phyloP scores from a whole-genome alignment of 2,113 vertebrate genomes.

The Nothobranchius kuhntae region DNA sequence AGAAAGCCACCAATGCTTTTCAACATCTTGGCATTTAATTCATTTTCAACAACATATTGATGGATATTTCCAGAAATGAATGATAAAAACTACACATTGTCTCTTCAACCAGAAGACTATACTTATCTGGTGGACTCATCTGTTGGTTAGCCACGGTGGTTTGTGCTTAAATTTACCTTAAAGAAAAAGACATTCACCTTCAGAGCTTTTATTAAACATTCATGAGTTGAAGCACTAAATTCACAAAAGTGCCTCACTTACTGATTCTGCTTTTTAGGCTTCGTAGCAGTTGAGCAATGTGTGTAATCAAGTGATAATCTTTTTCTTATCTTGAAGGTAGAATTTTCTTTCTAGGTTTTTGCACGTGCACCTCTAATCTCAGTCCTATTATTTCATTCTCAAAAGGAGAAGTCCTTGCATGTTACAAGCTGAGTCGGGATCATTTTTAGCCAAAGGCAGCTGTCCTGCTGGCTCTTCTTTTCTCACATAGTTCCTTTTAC shows the following conservation, averaged over 20 bases:
- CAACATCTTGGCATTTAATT: too few species aligned
- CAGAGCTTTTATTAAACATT: too few species aligned
- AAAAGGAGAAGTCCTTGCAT: slow-evolving; percentile 25
- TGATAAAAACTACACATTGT: too few species aligned
- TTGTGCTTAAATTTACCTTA: too few species aligned
- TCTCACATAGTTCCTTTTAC: slow-evolving; percentile 39
- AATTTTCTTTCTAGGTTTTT: not conserved
- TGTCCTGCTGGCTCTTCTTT: slow-evolving; percentile 22
- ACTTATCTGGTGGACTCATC: not conserved
- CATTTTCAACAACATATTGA: too few species aligned
- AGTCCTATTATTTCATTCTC: not conserved
- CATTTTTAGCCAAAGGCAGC: slow-evolving; percentile 11
- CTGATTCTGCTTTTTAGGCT: too few species aligned
- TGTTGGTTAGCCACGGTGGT: not conserved
- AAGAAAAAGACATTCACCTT: too few species aligned
- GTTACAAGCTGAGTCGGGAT: slow-evolving; percentile 10
- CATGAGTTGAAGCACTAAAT: too few species aligned
- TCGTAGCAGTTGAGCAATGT: too few species aligned
- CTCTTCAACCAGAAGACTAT: not conserved
- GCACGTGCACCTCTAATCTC: not conserved
- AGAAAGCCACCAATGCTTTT: too few species aligned
- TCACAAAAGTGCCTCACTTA: too few species aligned
- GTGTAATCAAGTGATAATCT: not conserved
- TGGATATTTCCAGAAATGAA: too few species aligned
- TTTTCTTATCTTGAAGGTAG: not conserved